Conservation (phyloP, 2,797 vertebrate genomes). For the Lithobates sylvaticus region DNA sequence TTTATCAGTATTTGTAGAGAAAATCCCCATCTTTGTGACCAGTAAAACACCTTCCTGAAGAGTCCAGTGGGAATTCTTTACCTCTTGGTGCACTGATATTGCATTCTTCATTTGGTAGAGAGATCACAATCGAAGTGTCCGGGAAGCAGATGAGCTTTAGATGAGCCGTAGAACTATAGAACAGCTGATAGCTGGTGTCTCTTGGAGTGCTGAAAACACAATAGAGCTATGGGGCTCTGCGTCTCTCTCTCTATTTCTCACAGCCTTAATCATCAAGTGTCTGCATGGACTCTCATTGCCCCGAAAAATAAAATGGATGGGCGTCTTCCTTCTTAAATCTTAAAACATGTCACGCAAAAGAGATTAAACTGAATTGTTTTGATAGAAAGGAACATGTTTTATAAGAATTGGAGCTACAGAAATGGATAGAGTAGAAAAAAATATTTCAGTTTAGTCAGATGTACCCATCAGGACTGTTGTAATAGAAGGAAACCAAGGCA, state of each 20-base stretch:
- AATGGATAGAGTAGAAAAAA: too few relatives aligned
- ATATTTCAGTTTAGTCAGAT: too few relatives aligned
- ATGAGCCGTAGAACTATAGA: not conserved
- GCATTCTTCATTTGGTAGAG: constrained; percentile 32
- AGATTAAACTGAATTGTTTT: not conserved
- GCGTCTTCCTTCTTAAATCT: not conserved
- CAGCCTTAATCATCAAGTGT: not conserved
- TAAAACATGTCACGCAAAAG: not conserved
- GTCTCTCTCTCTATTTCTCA: not conserved
- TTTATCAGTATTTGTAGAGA: constrained; percentile 2
- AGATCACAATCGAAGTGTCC: too few relatives aligned
- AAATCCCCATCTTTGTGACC: constrained; percentile 3
- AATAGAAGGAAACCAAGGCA: too few relatives aligned
- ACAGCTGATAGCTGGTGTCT: constrained; percentile 35
- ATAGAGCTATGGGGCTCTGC: not conserved
- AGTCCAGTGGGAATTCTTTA: constrained; percentile 11
- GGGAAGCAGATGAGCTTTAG: constrained; percentile 30
- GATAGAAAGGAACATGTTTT: not conserved
- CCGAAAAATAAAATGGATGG: not conserved
- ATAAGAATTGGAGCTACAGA: too few relatives aligned
- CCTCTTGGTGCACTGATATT: not conserved
- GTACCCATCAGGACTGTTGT: too few relatives aligned
- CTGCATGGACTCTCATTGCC: not conserved
- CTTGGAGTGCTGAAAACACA: constrained; percentile 22
- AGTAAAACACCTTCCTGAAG: constrained; percentile 22